A percentile compares a stretch with the other conserved stretches of the same genome.
These are phyloP conservation scores for Polymixis lichenea DNA, from an alignment of 2,888 invertebrate species.

Conservation along the genomic window DNA sequence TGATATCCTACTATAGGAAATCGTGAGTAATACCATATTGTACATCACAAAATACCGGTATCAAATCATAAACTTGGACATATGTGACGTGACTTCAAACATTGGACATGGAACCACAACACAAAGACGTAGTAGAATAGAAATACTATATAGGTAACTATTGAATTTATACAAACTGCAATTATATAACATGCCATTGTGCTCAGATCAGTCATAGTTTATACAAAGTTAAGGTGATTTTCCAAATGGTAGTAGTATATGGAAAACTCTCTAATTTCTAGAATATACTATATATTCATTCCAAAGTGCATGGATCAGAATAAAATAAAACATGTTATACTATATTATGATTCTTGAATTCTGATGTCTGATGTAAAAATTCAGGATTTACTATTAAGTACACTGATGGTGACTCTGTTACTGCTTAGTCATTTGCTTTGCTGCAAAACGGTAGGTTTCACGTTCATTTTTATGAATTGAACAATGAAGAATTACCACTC, in stretches of 20 bases:
- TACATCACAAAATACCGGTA: neutral
- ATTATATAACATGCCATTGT: conserved; percentile 39
- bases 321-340: neutral
- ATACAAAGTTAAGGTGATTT: conserved; percentile 18
- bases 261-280: neutral
- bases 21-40: conserved; percentile 7
- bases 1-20: neutral
- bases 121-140: neutral
- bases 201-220: conserved; percentile 11
- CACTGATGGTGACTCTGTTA: too few relatives aligned
- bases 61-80: neutral
- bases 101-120: neutral
- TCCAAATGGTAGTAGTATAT: neutral
- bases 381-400: neutral
- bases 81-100: conserved; percentile 2
- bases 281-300: neutral
- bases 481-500: neutral
- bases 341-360: neutral
- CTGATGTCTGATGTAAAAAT: neutral
- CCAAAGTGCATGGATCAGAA: neutral
- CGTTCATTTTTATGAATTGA: neutral
- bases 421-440: neutral
- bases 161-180: conserved; percentile 4
- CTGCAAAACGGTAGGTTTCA: neutral
- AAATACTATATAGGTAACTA: conserved; percentile 5